Percentiles rank a stretch among this genome's conserved stretches.
Conservation (phyloP, 64 coral and sea anemone species). For the Dendrophyllia cribrosa region DNA sequence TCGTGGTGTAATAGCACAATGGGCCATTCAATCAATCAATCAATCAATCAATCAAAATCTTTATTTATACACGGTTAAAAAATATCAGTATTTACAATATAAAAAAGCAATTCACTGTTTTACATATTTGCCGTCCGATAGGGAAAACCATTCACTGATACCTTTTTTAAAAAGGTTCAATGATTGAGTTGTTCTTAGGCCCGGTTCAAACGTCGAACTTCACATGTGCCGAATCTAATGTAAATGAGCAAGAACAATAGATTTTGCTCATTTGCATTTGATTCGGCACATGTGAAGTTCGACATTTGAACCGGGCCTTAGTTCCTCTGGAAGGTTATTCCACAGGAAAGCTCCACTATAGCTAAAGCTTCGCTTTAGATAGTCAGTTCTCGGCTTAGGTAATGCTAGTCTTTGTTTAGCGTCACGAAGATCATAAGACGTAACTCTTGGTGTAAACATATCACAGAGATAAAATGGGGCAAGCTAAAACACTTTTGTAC, state of each 20-base stretch:
- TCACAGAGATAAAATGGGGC: conserved; percentile 30
- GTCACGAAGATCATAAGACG: conserved; percentile 5
- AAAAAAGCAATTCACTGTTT: not conserved
- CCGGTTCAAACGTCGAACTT: too few relatives aligned
- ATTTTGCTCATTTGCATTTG: too few relatives aligned
- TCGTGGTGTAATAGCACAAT: too few relatives aligned
- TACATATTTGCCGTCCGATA: conserved; percentile 20
- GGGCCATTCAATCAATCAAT: too few relatives aligned
- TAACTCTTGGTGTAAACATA: not conserved
- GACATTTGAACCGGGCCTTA: too few relatives aligned
- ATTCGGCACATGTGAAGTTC: too few relatives aligned
- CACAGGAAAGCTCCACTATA: conserved; percentile 3
- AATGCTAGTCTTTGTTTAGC: not conserved
- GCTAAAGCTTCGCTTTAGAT: conserved; percentile 31
- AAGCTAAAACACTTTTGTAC: too few relatives aligned
- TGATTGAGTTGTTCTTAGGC: not conserved
- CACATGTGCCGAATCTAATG: too few relatives aligned
- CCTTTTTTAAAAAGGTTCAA: not conserved
- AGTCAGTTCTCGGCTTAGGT: not conserved
- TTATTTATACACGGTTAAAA: not conserved
- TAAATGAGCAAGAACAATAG: too few relatives aligned
- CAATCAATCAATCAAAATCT: not conserved
- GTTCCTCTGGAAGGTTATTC: conserved; percentile 23
- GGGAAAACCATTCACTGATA: not conserved
- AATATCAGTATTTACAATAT: not conserved